Conservation (phyloP, 1,140 invertebrate genomes). For the Drosophila aff. region DNA sequence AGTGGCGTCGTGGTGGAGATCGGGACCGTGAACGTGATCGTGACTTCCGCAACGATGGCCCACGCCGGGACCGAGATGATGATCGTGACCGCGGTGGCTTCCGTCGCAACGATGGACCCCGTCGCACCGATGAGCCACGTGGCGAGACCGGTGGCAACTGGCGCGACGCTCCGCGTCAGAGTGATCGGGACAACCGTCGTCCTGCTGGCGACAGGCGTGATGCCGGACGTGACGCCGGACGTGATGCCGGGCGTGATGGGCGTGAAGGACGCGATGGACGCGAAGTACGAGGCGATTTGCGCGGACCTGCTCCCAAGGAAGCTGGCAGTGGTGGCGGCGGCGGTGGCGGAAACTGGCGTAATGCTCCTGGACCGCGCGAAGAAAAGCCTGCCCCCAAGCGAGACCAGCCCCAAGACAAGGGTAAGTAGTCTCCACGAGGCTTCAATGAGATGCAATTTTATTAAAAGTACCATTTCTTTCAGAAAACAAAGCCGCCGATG, state of each 20-base stretch:
- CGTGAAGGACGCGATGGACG: constrained; percentile 33
- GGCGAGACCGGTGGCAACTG: constrained; percentile 82
- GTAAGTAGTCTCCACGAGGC: constrained; percentile 31
- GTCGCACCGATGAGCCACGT: constrained; percentile 83
- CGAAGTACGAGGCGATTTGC: constrained; percentile 33
- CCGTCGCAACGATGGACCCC: constrained; percentile 75
- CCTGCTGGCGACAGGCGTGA: constrained; percentile 74
- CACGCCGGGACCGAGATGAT: constrained; percentile 77
- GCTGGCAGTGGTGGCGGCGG: constrained; percentile 46
- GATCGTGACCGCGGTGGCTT: constrained; percentile 69
- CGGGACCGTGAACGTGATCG: constrained; percentile 66
- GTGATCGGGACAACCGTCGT: constrained; percentile 75
- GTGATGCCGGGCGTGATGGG: constrained; percentile 43
- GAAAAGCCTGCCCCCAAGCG: constrained; percentile 71
- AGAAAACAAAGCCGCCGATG: constrained; percentile 80
- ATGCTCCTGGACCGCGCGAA: constrained; percentile 71
- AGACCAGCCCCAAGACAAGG: constrained; percentile 76
- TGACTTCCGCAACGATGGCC: constrained; percentile 71
- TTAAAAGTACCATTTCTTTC: background rate
- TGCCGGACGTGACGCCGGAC: constrained; percentile 42
- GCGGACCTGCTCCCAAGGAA: constrained; percentile 61
- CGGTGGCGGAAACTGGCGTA: constrained; percentile 76
- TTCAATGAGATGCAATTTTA: background rate
- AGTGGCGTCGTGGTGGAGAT: constrained; percentile 68
- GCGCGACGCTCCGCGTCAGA: constrained; percentile 75